A percentile compares a stretch with the other conserved stretches of the same genome.
phyloP scores from a whole-genome alignment of 2,797 vertebrate species.

The Acanthurus lineatus region DNA sequence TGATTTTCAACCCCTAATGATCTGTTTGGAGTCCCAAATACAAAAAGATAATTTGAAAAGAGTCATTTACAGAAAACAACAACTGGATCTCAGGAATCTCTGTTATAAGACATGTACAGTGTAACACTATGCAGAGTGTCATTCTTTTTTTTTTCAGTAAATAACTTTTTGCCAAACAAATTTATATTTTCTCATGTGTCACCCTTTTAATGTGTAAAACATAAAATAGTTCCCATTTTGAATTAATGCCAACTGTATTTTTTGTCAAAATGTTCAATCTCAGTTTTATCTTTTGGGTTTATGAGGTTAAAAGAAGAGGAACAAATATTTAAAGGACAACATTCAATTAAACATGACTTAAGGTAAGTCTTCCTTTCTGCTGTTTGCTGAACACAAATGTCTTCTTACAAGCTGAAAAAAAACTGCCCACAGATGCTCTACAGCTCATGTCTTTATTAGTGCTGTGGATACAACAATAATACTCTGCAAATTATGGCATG shows the following conservation, averaged over 20 bases:
- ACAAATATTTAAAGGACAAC: not conserved
- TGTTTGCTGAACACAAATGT: slow-evolving; percentile 20
- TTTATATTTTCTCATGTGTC: not conserved
- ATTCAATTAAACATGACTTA: not conserved
- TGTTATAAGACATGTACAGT: slow-evolving; percentile 13
- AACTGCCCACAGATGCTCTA: slow-evolving; percentile 50
- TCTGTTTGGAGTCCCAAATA: not conserved
- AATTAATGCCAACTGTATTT: not conserved
- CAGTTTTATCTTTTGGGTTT: not conserved
- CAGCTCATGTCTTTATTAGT: slow-evolving; percentile 81
- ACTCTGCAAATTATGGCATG: slow-evolving; percentile 69
- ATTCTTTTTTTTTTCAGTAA: not conserved
- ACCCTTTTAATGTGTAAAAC: not conserved
- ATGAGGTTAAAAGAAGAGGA: not conserved
- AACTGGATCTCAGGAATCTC: not conserved
- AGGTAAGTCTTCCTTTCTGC: slow-evolving; percentile 31
- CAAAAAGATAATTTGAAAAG: not conserved
- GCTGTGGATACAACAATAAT: slow-evolving; percentile 75
- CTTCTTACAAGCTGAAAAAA: slow-evolving; percentile 38
- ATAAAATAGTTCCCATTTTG: not conserved
- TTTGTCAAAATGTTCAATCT: too few relatives aligned
- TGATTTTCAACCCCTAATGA: not conserved
- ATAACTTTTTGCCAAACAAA: not conserved
- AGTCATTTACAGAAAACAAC: not conserved
- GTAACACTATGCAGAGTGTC: not conserved